A percentile compares a stretch with the other conserved stretches of the same genome.
Conservation (phyloP, 2,113 vertebrate species). For the Sinocyclocheilus anophthalmus region DNA sequence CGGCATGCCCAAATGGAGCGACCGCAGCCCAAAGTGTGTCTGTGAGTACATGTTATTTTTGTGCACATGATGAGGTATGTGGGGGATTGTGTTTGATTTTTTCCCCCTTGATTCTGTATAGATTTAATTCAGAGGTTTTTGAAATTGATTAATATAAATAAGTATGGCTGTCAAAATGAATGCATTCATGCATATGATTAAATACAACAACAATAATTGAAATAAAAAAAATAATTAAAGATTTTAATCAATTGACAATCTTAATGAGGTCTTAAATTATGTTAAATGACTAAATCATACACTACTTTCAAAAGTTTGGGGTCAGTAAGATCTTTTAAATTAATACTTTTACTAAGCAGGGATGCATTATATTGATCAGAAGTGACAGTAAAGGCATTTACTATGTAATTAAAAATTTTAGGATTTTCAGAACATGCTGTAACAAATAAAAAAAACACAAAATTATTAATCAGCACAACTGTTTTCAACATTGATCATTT, state of each 20-base stretch:
- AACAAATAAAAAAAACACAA: background rate
- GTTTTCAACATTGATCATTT: background rate
- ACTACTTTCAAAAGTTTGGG: background rate
- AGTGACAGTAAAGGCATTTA: background rate
- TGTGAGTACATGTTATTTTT: slow-evolving; percentile 77
- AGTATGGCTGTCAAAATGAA: background rate
- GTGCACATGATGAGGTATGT: background rate
- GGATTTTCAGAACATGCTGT: background rate
- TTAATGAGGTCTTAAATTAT: background rate
- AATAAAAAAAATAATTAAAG: background rate
- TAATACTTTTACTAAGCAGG: background rate
- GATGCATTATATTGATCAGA: background rate
- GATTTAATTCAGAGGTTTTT: background rate
- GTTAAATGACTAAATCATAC: background rate
- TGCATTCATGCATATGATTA: background rate
- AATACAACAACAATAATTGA: background rate
- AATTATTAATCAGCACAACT: background rate
- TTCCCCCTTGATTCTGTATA: background rate
- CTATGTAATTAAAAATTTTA: background rate
- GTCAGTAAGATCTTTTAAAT: background rate
- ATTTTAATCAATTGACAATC: background rate
- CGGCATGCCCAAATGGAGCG: slow-evolving; percentile 90
- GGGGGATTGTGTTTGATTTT: background rate
- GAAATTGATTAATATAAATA: background rate
- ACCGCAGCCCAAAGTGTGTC: slow-evolving; percentile 90